Evolutionary conservation across 2,888 invertebrate genomes (phyloP).

Genomic region (Mimumesa dahlbomi): DNA sequence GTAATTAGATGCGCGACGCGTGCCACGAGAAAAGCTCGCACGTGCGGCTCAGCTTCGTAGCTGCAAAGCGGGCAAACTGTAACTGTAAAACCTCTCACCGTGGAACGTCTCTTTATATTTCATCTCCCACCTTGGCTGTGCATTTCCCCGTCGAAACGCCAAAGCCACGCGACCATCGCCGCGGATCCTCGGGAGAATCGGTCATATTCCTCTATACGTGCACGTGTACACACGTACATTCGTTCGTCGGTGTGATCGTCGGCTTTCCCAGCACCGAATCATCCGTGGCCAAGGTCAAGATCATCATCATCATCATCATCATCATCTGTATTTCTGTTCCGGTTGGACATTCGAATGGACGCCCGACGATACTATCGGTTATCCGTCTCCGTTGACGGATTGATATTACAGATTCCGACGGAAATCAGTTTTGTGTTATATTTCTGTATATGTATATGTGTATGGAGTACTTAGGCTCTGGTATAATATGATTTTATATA

Average conservation of each 20-base stretch:
- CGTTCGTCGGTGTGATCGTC: not conserved
- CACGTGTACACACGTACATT: too few relatives aligned
- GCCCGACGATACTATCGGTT: too few relatives aligned
- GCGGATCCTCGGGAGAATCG: constrained; percentile 10
- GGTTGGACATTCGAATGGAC: too few relatives aligned
- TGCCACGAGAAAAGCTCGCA: constrained; percentile 29
- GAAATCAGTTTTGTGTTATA: too few relatives aligned
- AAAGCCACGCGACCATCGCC: constrained; percentile 19
- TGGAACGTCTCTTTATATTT: constrained; percentile 76
- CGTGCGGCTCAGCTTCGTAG: constrained; percentile 25
- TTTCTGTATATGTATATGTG: too few relatives aligned
- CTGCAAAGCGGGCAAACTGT: constrained; percentile 46
- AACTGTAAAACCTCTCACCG: constrained; percentile 77
- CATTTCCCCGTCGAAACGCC: constrained; percentile 40
- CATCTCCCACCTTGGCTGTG: constrained; percentile 73
- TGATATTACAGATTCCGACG: too few relatives aligned
- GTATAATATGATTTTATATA: too few relatives aligned
- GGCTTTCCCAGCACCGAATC: constrained; percentile 10
- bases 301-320: too few relatives aligned
- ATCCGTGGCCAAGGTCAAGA: constrained; percentile 19
- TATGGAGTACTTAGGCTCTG: too few relatives aligned
- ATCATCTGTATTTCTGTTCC: too few relatives aligned
- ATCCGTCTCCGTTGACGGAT: too few relatives aligned
- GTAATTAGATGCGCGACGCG: constrained; percentile 31
- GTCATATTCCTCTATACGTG: not conserved